Evolutionary conservation across 2,113 vertebrate genomes (phyloP).

Genomic region (Pagrus major): DNA sequence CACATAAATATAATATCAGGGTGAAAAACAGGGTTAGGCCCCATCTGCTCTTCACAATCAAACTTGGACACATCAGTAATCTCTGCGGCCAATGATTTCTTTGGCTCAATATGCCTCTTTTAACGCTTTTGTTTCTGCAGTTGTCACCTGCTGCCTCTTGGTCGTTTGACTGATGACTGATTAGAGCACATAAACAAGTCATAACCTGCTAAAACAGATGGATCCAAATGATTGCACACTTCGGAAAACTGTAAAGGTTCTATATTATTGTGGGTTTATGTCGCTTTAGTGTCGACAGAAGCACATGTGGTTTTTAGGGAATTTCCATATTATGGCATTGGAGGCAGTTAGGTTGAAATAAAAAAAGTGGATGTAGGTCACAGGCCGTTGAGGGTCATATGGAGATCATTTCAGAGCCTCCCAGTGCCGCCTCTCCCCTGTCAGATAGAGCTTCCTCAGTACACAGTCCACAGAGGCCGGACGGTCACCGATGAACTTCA

Average conservation of each 20-base stretch:
- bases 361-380: neutral
- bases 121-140: neutral
- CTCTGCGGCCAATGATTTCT: neutral
- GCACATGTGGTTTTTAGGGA: neutral
- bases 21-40: neutral
- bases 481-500: conserved; percentile 27
- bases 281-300: neutral
- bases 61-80: neutral
- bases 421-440: conserved; percentile 35
- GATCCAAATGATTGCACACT: neutral
- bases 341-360: neutral
- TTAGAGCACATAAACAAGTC: neutral
- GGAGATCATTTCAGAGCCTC: conserved; percentile 12
- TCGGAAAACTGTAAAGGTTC: neutral
- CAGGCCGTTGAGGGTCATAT: neutral
- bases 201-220: neutral
- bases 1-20: neutral
- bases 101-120: neutral
- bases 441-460: conserved; percentile 45
- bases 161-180: neutral
- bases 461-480: conserved; percentile 49
- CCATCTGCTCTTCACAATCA: neutral
- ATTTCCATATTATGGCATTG: neutral
- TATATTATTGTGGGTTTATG: neutral
- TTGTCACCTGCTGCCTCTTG: neutral